phyloP scores from a whole-genome alignment of 2,888 invertebrate genomes.

The Endotricha flammealis region DNA sequence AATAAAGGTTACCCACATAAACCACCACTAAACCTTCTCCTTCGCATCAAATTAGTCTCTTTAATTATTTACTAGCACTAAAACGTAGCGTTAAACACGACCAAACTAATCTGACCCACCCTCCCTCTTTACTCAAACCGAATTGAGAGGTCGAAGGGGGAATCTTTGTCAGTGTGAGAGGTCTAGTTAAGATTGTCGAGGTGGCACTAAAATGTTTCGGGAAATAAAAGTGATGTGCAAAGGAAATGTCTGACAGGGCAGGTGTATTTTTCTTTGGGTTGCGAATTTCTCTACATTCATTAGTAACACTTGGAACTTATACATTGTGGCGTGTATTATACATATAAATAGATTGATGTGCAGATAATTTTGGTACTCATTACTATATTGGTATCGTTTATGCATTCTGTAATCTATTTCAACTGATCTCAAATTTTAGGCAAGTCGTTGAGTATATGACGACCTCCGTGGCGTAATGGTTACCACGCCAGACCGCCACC shows the following conservation, averaged over 20 bases:
- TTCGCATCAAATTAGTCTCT: constrained; percentile 73
- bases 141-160: constrained; percentile 25
- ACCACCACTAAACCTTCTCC: constrained; percentile 50
- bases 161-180: constrained; percentile 39
- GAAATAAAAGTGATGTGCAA: constrained; percentile 63
- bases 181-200: constrained; percentile 53
- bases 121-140: constrained; percentile 27
- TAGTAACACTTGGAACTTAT: constrained; percentile 15
- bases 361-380: too few species aligned
- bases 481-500: too few species aligned
- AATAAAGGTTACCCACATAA: constrained; percentile 58
- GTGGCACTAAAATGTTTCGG: constrained; percentile 56
- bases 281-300: constrained; percentile 23
- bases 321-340: too few species aligned
- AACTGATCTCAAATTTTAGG: too few species aligned
- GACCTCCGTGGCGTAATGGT: too few species aligned
- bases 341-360: too few species aligned
- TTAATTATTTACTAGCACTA: constrained; percentile 75
- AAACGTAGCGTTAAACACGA: constrained; percentile 57
- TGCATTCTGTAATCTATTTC: too few species aligned
- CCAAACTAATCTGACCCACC: constrained; percentile 50
- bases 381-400: too few species aligned
- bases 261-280: constrained; percentile 54
- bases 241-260: constrained; percentile 45
- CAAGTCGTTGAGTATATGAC: too few species aligned